Conservation (phyloP, 2,113 vertebrate species). For the Crotalus helleri region DNA sequence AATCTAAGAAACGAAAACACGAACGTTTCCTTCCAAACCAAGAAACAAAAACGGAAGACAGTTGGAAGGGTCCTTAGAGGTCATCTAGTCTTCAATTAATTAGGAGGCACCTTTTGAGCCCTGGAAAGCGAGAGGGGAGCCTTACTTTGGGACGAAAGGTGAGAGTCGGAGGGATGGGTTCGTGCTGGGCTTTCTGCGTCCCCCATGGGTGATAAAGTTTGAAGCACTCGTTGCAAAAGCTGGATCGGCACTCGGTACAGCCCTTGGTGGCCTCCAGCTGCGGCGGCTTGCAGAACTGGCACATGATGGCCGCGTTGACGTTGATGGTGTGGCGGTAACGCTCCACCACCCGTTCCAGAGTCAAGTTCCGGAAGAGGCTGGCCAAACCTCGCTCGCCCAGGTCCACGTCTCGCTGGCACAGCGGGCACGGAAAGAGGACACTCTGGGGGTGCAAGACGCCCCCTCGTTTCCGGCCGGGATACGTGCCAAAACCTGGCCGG, state of each 20-base stretch:
- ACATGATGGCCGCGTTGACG: slow-evolving; percentile 82
- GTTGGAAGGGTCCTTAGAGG: neutral
- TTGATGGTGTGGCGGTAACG: slow-evolving; percentile 78
- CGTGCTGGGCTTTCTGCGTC: slow-evolving; percentile 92
- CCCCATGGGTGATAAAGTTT: slow-evolving; percentile 98
- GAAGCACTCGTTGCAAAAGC: slow-evolving; percentile 98
- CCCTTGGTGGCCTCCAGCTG: slow-evolving; percentile 92
- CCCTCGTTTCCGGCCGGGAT: slow-evolving; percentile 86
- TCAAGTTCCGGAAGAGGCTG: slow-evolving; percentile 92
- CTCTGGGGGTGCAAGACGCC: slow-evolving; percentile 69
- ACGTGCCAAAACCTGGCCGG: slow-evolving; percentile 83
- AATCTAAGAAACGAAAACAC: neutral
- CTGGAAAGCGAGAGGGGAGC: neutral
- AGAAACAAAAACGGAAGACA: neutral
- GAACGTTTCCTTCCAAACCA: neutral
- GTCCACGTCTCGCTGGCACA: slow-evolving; percentile 88
- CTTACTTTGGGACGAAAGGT: slow-evolving; percentile 92
- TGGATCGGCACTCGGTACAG: slow-evolving; percentile 91
- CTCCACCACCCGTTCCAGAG: slow-evolving; percentile 92
- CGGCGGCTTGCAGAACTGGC: slow-evolving; percentile 92
- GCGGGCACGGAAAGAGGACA: slow-evolving; percentile 88
- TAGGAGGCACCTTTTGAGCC: neutral
- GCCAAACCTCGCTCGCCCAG: slow-evolving; percentile 87
- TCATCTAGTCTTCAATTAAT: neutral
- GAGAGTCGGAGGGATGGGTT: slow-evolving; percentile 90